phyloP scores from a whole-genome alignment of 2,797 vertebrate genomes.

The Tokudaia tokunoshimensis region DNA sequence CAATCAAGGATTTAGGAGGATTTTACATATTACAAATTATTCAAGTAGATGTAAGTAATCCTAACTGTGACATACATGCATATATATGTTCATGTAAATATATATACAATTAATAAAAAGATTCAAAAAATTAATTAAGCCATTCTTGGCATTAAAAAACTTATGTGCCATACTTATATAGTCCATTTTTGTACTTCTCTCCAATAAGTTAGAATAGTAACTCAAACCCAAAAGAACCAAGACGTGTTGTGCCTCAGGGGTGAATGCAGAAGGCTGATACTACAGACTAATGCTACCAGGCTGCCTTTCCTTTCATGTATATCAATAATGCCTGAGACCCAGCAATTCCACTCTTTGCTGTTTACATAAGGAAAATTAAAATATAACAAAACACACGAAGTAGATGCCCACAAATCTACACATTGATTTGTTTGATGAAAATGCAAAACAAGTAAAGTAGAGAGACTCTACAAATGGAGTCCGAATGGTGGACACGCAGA shows the following conservation, averaged over 20 bases:
- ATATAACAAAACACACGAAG: neutral
- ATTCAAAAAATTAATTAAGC: conserved; percentile 10
- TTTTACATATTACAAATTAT: neutral
- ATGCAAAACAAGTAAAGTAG: neutral
- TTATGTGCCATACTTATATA: neutral
- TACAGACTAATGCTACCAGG: neutral
- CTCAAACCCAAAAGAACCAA: neutral
- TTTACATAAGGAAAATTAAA: conserved; percentile 21
- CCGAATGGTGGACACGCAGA: neutral
- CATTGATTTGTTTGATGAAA: neutral
- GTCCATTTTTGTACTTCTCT: neutral
- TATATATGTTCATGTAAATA: neutral
- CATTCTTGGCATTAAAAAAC: neutral
- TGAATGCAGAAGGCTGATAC: neutral
- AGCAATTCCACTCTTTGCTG: neutral
- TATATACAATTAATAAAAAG: neutral
- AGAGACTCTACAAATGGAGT: neutral
- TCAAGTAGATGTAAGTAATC: neutral
- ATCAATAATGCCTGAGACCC: neutral
- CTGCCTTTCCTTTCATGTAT: neutral
- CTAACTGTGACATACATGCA: neutral
- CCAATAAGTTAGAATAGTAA: neutral
- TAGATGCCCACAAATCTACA: neutral
- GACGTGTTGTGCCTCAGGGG: neutral
- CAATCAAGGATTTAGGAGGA: neutral